Percentiles rank a stretch among this genome's conserved stretches.
Conservation (phyloP, 1,140 invertebrate species). For the Delia radicum region DNA sequence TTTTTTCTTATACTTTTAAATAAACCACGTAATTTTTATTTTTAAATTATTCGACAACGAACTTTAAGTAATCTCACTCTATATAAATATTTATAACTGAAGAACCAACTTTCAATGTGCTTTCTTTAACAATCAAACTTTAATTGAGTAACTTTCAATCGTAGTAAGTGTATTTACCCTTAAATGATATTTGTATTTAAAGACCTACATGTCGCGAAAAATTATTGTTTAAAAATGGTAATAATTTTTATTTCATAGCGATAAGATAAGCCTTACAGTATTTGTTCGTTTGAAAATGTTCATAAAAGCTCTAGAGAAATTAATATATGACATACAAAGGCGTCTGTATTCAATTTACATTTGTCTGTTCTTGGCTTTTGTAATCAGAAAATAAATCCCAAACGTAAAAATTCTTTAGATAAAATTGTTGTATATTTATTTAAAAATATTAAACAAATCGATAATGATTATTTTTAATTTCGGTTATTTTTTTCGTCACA, state of each 20-base stretch:
- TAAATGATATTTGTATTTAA: background rate
- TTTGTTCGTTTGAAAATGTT: background rate
- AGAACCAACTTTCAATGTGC: background rate
- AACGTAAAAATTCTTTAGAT: conserved; percentile 2
- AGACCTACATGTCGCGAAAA: background rate
- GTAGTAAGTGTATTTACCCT: background rate
- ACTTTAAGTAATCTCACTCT: background rate
- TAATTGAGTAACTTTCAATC: background rate
- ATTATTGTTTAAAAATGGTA: background rate
- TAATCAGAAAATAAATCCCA: background rate
- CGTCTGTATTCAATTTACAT: background rate
- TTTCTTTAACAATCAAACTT: background rate
- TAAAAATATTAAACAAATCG: background rate
- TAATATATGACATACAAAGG: too few relatives aligned
- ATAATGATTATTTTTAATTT: background rate
- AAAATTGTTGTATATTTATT: background rate
- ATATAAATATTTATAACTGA: background rate
- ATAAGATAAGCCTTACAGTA: background rate
- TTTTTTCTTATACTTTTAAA: too few relatives aligned
- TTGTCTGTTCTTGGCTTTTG: background rate
- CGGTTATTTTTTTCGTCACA: background rate
- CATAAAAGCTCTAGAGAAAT: background rate
- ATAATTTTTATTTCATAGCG: background rate
- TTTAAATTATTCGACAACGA: background rate
- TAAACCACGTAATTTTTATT: background rate